These are phyloP conservation scores for Phortica variegata DNA, from an alignment of 1,140 invertebrate species.

Conservation along the genomic window DNA sequence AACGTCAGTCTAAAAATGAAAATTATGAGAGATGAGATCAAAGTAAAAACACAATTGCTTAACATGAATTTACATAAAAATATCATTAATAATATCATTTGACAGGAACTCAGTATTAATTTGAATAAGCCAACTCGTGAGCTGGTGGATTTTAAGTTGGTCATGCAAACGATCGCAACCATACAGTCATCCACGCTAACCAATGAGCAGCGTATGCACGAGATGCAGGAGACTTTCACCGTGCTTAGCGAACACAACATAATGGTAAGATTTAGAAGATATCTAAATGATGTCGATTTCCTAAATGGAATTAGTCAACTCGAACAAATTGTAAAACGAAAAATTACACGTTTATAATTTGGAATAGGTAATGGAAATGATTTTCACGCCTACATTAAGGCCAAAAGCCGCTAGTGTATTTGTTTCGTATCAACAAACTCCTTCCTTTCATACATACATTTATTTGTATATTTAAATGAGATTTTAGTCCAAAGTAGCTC, in stretches of 20 bases:
- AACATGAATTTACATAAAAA: conserved; percentile 9
- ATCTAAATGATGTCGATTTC: not conserved
- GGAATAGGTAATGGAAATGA: too few relatives aligned
- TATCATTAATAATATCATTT: too few relatives aligned
- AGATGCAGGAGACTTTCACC: conserved; percentile 66
- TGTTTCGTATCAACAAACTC: too few relatives aligned
- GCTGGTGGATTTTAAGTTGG: conserved; percentile 78
- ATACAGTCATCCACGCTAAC: conserved; percentile 73
- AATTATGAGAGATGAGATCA: conserved; percentile 61
- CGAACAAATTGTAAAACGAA: not conserved
- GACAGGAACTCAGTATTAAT: conserved; percentile 61
- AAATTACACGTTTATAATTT: too few relatives aligned
- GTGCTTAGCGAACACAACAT: conserved; percentile 62
- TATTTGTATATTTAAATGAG: conserved; percentile 54
- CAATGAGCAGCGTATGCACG: conserved; percentile 72
- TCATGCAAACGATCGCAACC: conserved; percentile 77
- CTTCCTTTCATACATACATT: conserved; percentile 4
- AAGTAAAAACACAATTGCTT: conserved; percentile 26
- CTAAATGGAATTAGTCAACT: not conserved
- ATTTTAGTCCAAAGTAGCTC: conserved; percentile 30
- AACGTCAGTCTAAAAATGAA: conserved; percentile 66
- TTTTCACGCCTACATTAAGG: too few relatives aligned
- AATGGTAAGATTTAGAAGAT: conserved; percentile 50
- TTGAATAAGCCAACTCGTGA: conserved; percentile 72
- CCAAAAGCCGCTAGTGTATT: too few relatives aligned